Evolutionary conservation across 2,113 vertebrate genomes (phyloP).

Genomic region (Ploceus nigricollis): DNA sequence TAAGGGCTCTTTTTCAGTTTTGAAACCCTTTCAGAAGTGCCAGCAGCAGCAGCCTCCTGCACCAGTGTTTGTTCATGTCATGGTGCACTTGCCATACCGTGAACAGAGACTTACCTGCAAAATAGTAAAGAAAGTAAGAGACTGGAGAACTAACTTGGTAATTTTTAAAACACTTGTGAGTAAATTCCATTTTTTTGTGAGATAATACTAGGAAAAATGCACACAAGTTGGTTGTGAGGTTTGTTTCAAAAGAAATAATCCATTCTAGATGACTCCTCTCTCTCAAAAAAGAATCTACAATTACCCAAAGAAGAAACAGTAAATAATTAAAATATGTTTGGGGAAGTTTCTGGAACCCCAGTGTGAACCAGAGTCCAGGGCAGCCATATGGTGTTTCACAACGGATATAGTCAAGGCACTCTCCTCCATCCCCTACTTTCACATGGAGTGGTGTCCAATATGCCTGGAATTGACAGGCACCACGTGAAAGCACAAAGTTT

Average conservation of each 20-base stretch:
- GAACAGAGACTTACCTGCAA: background rate
- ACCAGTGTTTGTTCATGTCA: background rate
- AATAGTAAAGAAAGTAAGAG: background rate
- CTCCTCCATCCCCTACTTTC: background rate
- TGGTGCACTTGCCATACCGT: rapidly evolving
- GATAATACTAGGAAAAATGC: background rate
- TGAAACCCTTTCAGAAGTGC: background rate
- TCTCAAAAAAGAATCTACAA: background rate
- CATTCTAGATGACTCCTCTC: background rate
- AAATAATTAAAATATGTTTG: background rate
- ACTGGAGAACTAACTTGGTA: background rate
- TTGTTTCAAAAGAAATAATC: background rate
- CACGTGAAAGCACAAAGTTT: background rate
- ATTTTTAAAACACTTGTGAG: background rate
- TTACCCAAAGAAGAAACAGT: background rate
- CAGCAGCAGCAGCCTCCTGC: background rate
- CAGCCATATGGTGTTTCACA: background rate
- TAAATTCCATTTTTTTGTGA: background rate
- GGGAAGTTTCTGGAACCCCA: background rate
- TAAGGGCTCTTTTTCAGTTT: background rate
- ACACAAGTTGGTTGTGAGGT: background rate
- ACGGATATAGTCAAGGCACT: rapidly evolving
- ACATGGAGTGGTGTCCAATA: background rate
- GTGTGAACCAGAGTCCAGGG: background rate
- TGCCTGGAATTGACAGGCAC: background rate